Conservation (phyloP, 2,113 vertebrate genomes). For the Cacatua alba region DNA sequence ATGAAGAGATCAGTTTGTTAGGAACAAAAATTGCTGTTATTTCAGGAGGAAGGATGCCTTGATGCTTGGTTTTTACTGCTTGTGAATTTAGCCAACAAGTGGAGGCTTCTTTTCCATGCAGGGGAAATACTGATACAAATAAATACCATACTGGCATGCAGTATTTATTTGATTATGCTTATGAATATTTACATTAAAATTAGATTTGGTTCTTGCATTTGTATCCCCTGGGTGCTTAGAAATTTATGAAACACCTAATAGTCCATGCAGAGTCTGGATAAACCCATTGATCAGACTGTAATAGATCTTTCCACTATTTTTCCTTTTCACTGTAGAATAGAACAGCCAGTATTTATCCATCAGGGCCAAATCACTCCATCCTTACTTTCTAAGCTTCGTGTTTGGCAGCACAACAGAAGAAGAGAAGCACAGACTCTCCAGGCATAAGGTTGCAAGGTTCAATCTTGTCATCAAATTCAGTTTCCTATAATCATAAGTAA, state of each 20-base stretch:
- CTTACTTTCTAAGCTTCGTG: not conserved
- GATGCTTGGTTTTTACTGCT: not conserved
- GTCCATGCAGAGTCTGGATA: not conserved
- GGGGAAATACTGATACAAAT: not conserved
- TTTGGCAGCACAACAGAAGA: slow-evolving; percentile 1
- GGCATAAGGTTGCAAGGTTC: not conserved
- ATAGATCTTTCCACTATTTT: not conserved
- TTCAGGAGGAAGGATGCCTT: not conserved
- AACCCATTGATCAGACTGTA: slow-evolving; percentile 3
- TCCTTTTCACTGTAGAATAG: not conserved
- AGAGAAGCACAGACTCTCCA: not conserved
- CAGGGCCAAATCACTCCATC: not conserved
- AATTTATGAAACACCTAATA: slow-evolving; percentile 29
- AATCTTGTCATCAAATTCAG: not conserved
- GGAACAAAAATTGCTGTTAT: not conserved
- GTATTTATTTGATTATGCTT: not conserved
- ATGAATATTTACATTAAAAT: slow-evolving; percentile 31
- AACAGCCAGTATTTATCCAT: not conserved
- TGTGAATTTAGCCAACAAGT: not conserved
- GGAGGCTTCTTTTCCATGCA: not conserved
- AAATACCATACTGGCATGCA: not conserved
- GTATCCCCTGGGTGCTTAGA: not conserved
- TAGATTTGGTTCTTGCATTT: not conserved
- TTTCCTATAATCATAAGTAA: slow-evolving; percentile 7
- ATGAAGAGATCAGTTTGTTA: not conserved